Base-by-base conservation (phyloP, 2,888 invertebrate genomes). In the Xestia ashworthii region DNA sequence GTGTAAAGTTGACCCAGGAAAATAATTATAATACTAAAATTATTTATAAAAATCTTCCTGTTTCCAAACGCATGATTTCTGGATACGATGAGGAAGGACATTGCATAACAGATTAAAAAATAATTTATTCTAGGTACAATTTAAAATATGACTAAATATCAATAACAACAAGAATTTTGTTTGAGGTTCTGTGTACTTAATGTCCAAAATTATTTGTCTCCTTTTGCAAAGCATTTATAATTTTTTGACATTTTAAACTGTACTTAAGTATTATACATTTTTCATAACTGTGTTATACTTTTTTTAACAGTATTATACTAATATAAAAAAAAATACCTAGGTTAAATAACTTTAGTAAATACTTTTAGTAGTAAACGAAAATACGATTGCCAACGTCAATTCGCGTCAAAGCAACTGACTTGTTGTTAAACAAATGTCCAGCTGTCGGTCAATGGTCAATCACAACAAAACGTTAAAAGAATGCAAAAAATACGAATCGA, bases 351-450 rank as follows among this genome's bases (percentile, higher is more conserved):
- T n/a, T n/a, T n/a, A n/a, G n/a, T n/a, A n/a, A n/a, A n/a, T n/a
- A n/a, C n/a, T n/a, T n/a, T n/a, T n/a, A 32, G 32, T 60, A 32
- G 32, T 62, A 38, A 9, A 38, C 38, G 62, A 16, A 48, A 74
- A 48, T 38, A 60, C 58, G 5, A 58, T 32, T 50, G 0, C 8
- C 4, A 65, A 50, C 32, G 44, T 50, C 25, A 58, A 65, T 53
- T 48, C 66, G 38, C 22, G 14, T 66, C 16, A 11, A 58, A 50
- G 44, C 9, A 65, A 25, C 16, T 76, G 67, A 5, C 12, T 55
- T 16, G 3, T 14, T 79, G 22, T 81, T 80, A 82, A 80, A 82
- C 69, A 80, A 76, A 66, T 0, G n/a, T 1, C n/a, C 81, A 48
- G 68, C 38, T 65, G 25, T 69, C 38, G 60, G 50, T 53, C 50